Conservation (phyloP, 2,797 vertebrate species). For the Diplodus puntazzo region DNA sequence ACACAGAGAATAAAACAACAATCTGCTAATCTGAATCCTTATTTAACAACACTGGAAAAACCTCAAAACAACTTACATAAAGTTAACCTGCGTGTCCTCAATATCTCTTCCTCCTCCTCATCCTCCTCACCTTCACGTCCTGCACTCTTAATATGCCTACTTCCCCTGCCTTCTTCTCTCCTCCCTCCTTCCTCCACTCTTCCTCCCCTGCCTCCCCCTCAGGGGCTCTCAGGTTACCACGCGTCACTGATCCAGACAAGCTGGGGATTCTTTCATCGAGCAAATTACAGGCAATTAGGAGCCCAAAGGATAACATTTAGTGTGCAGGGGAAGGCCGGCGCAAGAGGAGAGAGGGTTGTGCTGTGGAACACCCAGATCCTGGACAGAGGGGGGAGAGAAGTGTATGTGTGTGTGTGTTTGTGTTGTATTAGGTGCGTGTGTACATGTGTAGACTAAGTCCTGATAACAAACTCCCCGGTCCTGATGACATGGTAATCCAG, state of each 20-base stretch:
- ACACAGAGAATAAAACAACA: not conserved
- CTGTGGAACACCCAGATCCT: conserved; percentile 71
- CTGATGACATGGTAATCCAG: conserved; percentile 59
- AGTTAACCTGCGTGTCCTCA: conserved; percentile 17
- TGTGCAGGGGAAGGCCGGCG: conserved; percentile 76
- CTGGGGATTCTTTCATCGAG: conserved; percentile 82
- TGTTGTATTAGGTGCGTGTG: conserved; percentile 58
- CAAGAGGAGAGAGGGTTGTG: conserved; percentile 74
- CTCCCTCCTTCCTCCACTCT: conserved; percentile 59
- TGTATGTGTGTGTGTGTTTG: conserved; percentile 35
- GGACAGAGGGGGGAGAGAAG: conserved; percentile 28
- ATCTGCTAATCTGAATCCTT: not conserved
- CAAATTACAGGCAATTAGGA: conserved; percentile 86
- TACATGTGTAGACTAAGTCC: conserved; percentile 66
- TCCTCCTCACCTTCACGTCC: conserved; percentile 70
- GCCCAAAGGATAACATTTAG: conserved; percentile 85
- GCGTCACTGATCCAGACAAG: conserved; percentile 78
- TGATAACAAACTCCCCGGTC: conserved; percentile 76
- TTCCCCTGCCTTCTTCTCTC: conserved; percentile 67
- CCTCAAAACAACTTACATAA: not conserved
- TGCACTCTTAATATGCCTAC: conserved; percentile 69
- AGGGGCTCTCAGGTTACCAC: conserved; percentile 83
- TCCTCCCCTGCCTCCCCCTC: conserved; percentile 64
- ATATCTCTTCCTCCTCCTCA: conserved; percentile 37
- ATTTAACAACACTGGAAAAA: not conserved